These are phyloP conservation scores for Gymnodraco acuticeps DNA, from an alignment of 2,797 vertebrate species.

Conservation along the genomic window DNA sequence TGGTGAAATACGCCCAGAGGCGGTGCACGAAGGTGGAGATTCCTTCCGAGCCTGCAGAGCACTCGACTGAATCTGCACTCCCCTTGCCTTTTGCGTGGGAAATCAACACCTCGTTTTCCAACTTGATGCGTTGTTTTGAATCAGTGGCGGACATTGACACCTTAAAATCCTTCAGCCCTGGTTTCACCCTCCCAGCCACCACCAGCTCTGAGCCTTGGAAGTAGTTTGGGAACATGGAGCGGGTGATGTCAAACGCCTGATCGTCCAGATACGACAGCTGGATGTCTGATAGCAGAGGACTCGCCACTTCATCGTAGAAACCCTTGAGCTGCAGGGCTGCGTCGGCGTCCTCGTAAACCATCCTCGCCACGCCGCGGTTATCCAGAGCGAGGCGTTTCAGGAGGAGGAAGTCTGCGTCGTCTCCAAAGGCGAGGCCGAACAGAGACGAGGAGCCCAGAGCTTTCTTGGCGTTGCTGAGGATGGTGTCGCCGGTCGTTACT, in stretches of 20 bases:
- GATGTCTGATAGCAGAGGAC: conserved; percentile 88
- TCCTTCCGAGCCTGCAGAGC: conserved; percentile 61
- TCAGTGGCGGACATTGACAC: conserved; percentile 82
- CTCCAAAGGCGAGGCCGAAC: conserved; percentile 90
- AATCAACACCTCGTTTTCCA: conserved; percentile 79
- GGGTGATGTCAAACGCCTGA: conserved; percentile 83
- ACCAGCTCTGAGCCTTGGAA: conserved; percentile 91
- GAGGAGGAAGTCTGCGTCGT: conserved; percentile 89
- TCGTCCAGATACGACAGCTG: conserved; percentile 86
- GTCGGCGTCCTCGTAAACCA: conserved; percentile 88
- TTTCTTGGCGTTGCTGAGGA: conserved; percentile 85
- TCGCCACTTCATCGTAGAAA: conserved; percentile 90
- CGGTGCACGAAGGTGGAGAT: conserved; percentile 84
- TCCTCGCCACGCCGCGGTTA: conserved; percentile 85
- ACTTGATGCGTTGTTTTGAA: conserved; percentile 76
- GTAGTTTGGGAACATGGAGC: conserved; percentile 87
- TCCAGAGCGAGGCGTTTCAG: conserved; percentile 86
- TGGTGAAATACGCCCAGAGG: conserved; percentile 91
- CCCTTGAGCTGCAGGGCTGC: conserved; percentile 88
- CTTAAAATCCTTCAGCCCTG: conserved; percentile 80
- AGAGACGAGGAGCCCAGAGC: conserved; percentile 83
- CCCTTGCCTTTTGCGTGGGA: conserved; percentile 53
- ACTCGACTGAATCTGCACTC: conserved; percentile 61
- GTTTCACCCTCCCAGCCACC: conserved; percentile 85
- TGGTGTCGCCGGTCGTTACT: conserved; percentile 81